Evolutionary conservation across 2,113 vertebrate species (phyloP).

Genomic region (Phocoena sinus): DNA sequence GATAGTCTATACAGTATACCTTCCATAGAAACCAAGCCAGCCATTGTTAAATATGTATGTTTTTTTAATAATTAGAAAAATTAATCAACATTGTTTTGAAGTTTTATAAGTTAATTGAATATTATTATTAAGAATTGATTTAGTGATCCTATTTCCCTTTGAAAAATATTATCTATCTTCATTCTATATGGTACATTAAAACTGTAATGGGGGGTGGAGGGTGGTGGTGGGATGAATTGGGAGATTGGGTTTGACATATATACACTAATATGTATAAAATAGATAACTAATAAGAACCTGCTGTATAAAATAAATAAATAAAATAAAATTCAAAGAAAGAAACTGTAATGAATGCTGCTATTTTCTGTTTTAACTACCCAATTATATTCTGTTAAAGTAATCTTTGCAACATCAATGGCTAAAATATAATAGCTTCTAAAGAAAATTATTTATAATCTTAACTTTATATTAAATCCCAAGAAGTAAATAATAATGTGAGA

Average conservation of each 20-base stretch:
- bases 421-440: slow-evolving; percentile 8
- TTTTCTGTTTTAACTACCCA: neutral
- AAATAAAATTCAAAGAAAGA: neutral
- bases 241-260: no score
- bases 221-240: no score
- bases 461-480: slow-evolving; percentile 21
- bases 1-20: neutral
- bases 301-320: no score
- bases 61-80: neutral
- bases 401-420: neutral
- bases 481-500: slow-evolving; percentile 35
- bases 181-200: neutral
- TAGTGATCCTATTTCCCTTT: neutral
- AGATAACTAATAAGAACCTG: no score
- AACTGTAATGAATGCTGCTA: neutral
- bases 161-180: neutral
- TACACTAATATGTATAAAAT: no score
- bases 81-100: neutral
- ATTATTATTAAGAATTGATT: neutral
- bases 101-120: neutral
- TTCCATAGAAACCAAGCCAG: neutral
- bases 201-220: neutral
- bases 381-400: neutral
- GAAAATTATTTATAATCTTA: slow-evolving; percentile 8
- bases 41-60: neutral